Percentiles rank a stretch among this genome's conserved stretches.
These are phyloP conservation scores for Aspidoscelis tigris DNA, from an alignment of 2,113 vertebrate species.

Conservation along the genomic window DNA sequence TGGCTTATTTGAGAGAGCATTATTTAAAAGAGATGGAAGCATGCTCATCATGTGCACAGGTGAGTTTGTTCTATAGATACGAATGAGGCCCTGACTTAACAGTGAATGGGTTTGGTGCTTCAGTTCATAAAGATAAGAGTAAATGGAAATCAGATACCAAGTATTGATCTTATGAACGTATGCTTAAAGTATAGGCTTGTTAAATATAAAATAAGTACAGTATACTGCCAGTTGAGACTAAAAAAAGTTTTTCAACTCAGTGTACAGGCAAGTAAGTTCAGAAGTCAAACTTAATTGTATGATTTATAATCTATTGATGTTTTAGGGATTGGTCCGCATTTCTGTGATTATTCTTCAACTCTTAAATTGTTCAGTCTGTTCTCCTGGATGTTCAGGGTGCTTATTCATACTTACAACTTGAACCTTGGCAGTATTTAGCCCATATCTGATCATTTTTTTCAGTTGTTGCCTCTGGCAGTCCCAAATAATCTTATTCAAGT, in stretches of 20 bases:
- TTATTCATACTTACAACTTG: constrained; percentile 14
- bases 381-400: not conserved
- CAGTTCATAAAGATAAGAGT: not conserved
- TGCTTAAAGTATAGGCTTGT: constrained; percentile 16
- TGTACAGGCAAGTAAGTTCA: constrained; percentile 1
- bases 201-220: not conserved
- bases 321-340: not conserved
- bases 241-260: not conserved
- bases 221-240: not conserved
- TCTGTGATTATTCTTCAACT: constrained; percentile 16
- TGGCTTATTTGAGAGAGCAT: constrained; percentile 21
- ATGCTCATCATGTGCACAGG: constrained; percentile 48
- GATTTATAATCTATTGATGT: constrained; percentile 2
- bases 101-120: not conserved
- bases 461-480: constrained; percentile 22
- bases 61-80: constrained; percentile 62
- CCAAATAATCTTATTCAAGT: not conserved
- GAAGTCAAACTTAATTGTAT: not conserved
- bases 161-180: not conserved
- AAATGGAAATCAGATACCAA: constrained; percentile 12
- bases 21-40: constrained; percentile 68
- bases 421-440: constrained; percentile 37
- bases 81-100: constrained; percentile 9
- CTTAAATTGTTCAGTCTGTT: not conserved
- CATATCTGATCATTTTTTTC: constrained; percentile 21